Percentiles rank a stretch among this genome's conserved stretches.
phyloP scores from a whole-genome alignment of 2,113 vertebrate genomes.

The Todiramphus chloris region DNA sequence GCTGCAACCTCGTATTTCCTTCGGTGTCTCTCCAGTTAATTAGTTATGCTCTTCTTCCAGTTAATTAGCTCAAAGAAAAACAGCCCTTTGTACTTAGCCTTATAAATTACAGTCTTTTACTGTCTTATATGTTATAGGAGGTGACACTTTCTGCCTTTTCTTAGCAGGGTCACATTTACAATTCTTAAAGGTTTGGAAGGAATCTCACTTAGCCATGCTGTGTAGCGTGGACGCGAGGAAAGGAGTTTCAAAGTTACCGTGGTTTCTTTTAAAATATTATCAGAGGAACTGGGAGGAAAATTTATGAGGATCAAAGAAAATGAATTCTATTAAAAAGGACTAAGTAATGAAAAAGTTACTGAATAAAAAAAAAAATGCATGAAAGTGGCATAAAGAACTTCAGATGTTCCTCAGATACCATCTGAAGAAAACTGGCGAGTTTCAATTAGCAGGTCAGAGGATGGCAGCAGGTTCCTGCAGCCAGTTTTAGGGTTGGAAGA shows the following conservation, averaged over 20 bases:
- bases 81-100: slow-evolving; percentile 52
- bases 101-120: slow-evolving; percentile 39
- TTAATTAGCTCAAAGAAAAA: slow-evolving; percentile 63
- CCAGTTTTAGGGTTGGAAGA: background rate
- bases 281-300: slow-evolving; percentile 11
- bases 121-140: background rate
- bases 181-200: slow-evolving; percentile 19
- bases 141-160: slow-evolving; percentile 20
- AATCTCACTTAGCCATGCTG: background rate
- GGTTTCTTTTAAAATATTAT: slow-evolving; percentile 21
- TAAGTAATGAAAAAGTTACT: slow-evolving; percentile 47
- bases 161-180: slow-evolving; percentile 44
- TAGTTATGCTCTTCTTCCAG: slow-evolving; percentile 46
- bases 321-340: slow-evolving; percentile 22
- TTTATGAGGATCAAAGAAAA: slow-evolving; percentile 38
- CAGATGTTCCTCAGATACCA: background rate
- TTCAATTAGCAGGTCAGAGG: background rate
- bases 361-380: background rate
- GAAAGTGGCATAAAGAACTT: background rate
- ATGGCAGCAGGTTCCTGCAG: background rate
- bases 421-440: background rate
- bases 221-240: background rate
- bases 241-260: background rate
- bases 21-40: slow-evolving; percentile 41
- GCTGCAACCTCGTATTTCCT: slow-evolving; percentile 7